Conservation (phyloP, 2,888 invertebrate species). For the Serrognathus titanus region DNA sequence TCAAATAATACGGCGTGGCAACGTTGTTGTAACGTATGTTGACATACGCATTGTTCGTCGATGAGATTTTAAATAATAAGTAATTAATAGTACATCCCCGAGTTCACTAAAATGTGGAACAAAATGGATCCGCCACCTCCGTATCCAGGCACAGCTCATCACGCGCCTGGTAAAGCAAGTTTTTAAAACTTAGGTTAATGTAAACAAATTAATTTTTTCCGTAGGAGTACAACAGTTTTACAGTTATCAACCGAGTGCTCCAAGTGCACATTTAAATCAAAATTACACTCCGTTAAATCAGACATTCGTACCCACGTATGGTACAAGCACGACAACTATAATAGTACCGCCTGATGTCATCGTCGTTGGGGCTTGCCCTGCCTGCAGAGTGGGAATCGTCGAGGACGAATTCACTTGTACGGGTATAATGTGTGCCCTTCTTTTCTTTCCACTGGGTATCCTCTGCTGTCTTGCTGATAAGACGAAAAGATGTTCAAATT, state of each 20-base stretch:
- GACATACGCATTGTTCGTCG: too few species aligned
- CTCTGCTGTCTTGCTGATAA: slow-evolving; percentile 81
- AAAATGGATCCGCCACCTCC: slow-evolving; percentile 16
- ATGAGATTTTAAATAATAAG: too few species aligned
- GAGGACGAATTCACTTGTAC: slow-evolving; percentile 85
- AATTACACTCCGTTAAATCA: slow-evolving; percentile 13
- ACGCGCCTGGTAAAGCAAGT: slow-evolving; percentile 9
- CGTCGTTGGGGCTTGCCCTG: slow-evolving; percentile 83
- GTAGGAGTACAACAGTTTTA: slow-evolving; percentile 21
- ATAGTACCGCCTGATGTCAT: slow-evolving; percentile 74
- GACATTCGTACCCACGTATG: slow-evolving; percentile 53
- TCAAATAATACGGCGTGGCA: too few species aligned
- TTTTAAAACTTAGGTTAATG: background rate
- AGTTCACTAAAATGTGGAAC: slow-evolving; percentile 3
- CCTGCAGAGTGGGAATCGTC: slow-evolving; percentile 81
- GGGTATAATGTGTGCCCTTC: slow-evolving; percentile 78
- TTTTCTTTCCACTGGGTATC: slow-evolving; percentile 84
- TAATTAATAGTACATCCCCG: too few species aligned
- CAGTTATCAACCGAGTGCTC: slow-evolving; percentile 17
- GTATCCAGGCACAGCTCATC: slow-evolving; percentile 12
- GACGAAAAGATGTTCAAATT: slow-evolving; percentile 82
- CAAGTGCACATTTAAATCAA: too few species aligned
- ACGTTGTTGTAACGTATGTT: too few species aligned
- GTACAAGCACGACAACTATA: slow-evolving; percentile 54
- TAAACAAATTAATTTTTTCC: slow-evolving; percentile 1